phyloP scores from a whole-genome alignment of 2,113 vertebrate species.

The Cnemophilus loriae region DNA sequence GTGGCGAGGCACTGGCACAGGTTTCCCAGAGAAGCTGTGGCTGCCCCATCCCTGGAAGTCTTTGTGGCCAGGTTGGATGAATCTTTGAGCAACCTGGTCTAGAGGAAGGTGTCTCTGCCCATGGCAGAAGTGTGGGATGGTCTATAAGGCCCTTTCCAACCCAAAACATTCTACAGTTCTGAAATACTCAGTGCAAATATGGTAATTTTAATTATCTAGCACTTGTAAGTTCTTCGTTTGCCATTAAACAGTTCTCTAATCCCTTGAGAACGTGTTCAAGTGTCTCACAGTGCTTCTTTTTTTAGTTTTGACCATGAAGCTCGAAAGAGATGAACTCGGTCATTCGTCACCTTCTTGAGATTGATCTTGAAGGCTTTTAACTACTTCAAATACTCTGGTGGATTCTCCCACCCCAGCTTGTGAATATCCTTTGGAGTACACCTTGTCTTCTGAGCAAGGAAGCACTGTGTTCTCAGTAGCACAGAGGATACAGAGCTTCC shows the following conservation, averaged over 20 bases:
- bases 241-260: neutral
- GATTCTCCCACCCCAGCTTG: neutral
- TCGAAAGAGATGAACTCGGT: neutral
- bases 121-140: neutral
- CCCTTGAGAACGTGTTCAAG: neutral
- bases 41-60: neutral
- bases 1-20: too few species aligned
- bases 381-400: neutral
- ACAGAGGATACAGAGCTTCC: neutral
- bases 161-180: neutral
- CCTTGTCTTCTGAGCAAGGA: neutral
- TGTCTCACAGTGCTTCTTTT: neutral
- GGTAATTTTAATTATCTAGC: neutral
- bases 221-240: neutral
- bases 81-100: neutral
- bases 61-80: neutral
- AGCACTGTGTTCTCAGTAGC: neutral
- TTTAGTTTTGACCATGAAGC: neutral
- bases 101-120: neutral
- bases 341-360: neutral
- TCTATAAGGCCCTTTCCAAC: neutral
- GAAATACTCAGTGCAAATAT: neutral
- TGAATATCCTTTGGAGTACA: neutral
- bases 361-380: neutral
- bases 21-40: neutral